Conservation (phyloP, 1,140 invertebrate genomes). For the Eurosta solidaginis region DNA sequence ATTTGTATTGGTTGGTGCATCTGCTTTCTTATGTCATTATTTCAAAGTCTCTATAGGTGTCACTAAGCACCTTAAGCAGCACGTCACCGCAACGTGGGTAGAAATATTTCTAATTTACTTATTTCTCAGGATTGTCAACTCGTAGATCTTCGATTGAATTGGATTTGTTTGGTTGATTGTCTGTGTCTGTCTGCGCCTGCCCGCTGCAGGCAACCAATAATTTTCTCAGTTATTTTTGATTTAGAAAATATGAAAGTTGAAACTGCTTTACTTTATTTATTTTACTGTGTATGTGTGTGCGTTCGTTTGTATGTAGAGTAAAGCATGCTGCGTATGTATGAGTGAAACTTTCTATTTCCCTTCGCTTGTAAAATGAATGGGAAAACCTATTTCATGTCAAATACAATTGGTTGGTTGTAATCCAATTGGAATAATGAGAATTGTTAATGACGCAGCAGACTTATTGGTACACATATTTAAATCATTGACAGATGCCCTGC, state of each 20-base stretch:
- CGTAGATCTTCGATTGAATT: not conserved
- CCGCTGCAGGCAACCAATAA: not conserved
- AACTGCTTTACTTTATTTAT: not conserved
- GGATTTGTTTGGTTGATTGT: no score
- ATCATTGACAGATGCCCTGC: not conserved
- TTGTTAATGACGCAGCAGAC: not conserved
- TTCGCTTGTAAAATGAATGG: not conserved
- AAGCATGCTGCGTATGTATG: not conserved
- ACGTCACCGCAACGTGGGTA: not conserved
- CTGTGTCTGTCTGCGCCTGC: no score
- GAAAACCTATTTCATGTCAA: not conserved
- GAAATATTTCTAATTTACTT: not conserved
- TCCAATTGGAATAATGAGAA: constrained; percentile 8
- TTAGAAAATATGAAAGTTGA: constrained; percentile 5
- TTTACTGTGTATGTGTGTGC: not conserved
- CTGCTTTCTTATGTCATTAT: constrained; percentile 6
- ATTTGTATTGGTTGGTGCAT: not conserved
- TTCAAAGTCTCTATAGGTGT: not conserved
- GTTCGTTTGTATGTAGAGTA: not conserved
- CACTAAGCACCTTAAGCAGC: not conserved
- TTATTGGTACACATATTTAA: not conserved
- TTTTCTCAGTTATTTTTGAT: not conserved
- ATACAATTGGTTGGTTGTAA: not conserved
- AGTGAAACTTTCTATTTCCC: not conserved
- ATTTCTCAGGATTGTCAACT: constrained; percentile 14